A percentile compares a stretch with the other conserved stretches of the same genome.
phyloP scores from a whole-genome alignment of 2,888 invertebrate species.

The Campoletis raptor region DNA sequence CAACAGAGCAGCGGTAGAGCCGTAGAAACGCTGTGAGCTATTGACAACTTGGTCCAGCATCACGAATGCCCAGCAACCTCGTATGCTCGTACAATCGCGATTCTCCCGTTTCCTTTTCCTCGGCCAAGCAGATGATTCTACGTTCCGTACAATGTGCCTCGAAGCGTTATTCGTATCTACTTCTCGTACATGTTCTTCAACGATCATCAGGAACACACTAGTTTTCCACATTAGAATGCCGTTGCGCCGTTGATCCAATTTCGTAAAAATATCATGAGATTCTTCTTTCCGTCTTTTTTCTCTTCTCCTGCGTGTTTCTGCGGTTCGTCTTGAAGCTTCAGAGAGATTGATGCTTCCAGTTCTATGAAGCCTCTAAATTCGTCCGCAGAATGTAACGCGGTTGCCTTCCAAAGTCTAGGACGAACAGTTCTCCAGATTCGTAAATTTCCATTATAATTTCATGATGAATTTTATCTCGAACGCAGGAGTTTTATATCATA shows the following conservation, averaged over 20 bases:
- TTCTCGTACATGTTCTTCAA: neutral
- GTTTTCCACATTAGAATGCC: neutral
- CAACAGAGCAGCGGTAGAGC: constrained; percentile 24
- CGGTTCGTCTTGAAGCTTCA: neutral
- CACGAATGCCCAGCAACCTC: constrained; percentile 32
- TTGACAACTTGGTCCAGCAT: constrained; percentile 74
- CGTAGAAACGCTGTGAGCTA: constrained; percentile 70
- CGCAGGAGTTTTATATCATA: neutral
- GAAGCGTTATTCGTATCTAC: constrained; percentile 12
- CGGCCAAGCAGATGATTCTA: constrained; percentile 1
- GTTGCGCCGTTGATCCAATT: neutral
- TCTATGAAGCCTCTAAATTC: neutral
- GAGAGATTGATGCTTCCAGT: neutral
- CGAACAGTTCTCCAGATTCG: neutral
- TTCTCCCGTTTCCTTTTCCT: constrained; percentile 35
- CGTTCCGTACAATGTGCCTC: constrained; percentile 1
- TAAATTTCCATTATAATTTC: neutral
- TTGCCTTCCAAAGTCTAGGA: neutral
- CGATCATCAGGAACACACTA: constrained; percentile 1
- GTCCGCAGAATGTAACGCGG: neutral
- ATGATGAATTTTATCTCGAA: neutral
- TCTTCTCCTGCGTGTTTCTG: too few relatives aligned
- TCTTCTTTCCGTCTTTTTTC: neutral
- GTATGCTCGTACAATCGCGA: constrained; percentile 38
- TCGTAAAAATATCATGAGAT: neutral